phyloP scores from a whole-genome alignment of 2,888 invertebrate species.

The Tetranychus piercei region DNA sequence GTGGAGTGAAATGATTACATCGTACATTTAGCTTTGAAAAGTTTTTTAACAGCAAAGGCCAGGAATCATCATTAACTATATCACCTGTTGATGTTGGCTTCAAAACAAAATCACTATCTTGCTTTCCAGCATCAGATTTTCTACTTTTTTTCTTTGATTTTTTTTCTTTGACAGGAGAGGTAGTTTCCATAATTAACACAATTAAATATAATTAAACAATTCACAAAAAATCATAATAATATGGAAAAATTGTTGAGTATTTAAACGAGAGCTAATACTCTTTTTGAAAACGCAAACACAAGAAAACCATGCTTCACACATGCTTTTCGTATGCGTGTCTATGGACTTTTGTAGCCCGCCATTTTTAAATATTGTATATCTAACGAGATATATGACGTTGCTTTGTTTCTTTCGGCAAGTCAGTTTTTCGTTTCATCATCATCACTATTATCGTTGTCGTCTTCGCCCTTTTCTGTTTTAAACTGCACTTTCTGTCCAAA shows the following conservation, averaged over 20 bases:
- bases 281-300: no score
- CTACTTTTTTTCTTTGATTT: not conserved
- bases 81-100: slow-evolving; percentile 48
- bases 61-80: slow-evolving; percentile 68
- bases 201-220: no score
- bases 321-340: no score
- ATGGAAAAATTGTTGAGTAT: no score
- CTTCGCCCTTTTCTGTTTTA: no score
- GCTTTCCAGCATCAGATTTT: not conserved
- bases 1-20: slow-evolving; percentile 87
- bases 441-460: not conserved
- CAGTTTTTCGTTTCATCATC: not conserved
- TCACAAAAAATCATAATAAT: no score
- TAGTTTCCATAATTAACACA: not conserved
- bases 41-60: slow-evolving; percentile 74
- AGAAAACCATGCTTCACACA: no score
- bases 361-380: no score
- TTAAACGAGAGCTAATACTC: no score
- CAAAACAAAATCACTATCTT: slow-evolving; percentile 44
- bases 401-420: not conserved
- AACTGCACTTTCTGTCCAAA: no score
- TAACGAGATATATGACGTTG: not conserved
- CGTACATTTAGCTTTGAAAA: slow-evolving; percentile 70
- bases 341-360: no score
- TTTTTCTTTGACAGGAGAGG: not conserved